Evolutionary conservation across 2,888 invertebrate species (phyloP).

Genomic region (Lypha dubia): DNA sequence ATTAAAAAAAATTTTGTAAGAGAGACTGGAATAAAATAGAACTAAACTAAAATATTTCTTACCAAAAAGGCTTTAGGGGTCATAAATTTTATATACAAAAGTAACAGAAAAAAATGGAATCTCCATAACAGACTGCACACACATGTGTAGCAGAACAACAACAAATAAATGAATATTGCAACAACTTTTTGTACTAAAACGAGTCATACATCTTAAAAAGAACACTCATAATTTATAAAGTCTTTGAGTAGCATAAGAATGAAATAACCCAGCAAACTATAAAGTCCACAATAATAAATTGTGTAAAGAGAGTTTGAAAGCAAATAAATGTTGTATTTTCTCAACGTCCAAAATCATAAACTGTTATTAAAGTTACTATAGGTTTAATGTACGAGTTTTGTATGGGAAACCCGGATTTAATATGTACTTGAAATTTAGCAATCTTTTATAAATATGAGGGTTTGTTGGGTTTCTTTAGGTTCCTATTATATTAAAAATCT

Average conservation of each 20-base stretch:
- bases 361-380: too few species aligned
- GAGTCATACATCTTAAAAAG: constrained; percentile 58
- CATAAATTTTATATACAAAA: constrained; percentile 67
- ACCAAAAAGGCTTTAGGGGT: constrained; percentile 38
- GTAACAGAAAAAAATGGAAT: constrained; percentile 6
- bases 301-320: neutral
- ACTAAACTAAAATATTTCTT: constrained; percentile 29
- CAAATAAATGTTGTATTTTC: neutral
- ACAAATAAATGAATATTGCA: constrained; percentile 7
- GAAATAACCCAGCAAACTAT: constrained; percentile 36
- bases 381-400: too few species aligned
- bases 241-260: constrained; percentile 30
- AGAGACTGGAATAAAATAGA: neutral
- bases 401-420: too few species aligned
- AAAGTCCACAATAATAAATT: neutral
- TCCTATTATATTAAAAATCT: neutral
- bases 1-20: constrained; percentile 35
- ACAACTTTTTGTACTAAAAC: neutral
- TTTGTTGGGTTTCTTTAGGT: neutral
- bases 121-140: neutral
- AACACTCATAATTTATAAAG: constrained; percentile 64
- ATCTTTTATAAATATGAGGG: too few species aligned
- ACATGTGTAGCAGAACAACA: neutral
- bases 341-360: too few species aligned
- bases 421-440: too few species aligned